Percentiles rank a stretch among this genome's conserved stretches.
Evolutionary conservation across 1,140 invertebrate species (phyloP).

Genomic region (Nephotettix cincticeps): DNA sequence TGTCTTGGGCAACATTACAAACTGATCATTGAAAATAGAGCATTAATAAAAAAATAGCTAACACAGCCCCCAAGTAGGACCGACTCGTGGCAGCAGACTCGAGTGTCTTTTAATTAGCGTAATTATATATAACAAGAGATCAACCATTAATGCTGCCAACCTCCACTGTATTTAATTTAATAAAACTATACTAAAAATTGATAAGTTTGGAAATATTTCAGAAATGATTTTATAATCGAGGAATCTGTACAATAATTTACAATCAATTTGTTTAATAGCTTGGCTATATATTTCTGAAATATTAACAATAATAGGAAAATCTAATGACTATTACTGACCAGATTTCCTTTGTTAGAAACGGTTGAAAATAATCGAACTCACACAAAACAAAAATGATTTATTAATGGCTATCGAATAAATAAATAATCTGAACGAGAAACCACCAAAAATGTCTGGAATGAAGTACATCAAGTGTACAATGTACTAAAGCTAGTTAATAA

Average conservation of each 20-base stretch:
- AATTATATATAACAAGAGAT: slow-evolving; percentile 21
- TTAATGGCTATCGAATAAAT: background rate
- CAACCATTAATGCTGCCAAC: background rate
- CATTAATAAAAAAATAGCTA: slow-evolving; percentile 23
- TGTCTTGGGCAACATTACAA: slow-evolving; percentile 16
- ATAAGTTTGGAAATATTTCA: slow-evolving; percentile 10
- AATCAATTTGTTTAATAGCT: slow-evolving; percentile 3
- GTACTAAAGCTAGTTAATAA: slow-evolving; percentile 10
- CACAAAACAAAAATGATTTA: slow-evolving; percentile 1
- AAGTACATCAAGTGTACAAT: slow-evolving; percentile 15
- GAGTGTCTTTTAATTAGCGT: slow-evolving; percentile 13
- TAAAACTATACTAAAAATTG: background rate
- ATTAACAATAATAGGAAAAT: slow-evolving; percentile 12
- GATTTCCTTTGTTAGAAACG: background rate
- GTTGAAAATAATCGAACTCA: background rate
- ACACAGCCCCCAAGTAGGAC: slow-evolving; percentile 15
- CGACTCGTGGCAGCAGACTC: background rate
- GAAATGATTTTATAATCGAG: background rate
- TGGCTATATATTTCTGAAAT: slow-evolving; percentile 10
- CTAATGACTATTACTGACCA: slow-evolving; percentile 18
- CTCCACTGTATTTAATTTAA: background rate
- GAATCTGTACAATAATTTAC: slow-evolving; percentile 18
- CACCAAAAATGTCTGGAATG: slow-evolving; percentile 16
- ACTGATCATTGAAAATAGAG: slow-evolving; percentile 20
- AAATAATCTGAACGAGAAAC: background rate